phyloP scores from a whole-genome alignment of 1,140 invertebrate genomes.

The Meloidogyne chitwoodi region DNA sequence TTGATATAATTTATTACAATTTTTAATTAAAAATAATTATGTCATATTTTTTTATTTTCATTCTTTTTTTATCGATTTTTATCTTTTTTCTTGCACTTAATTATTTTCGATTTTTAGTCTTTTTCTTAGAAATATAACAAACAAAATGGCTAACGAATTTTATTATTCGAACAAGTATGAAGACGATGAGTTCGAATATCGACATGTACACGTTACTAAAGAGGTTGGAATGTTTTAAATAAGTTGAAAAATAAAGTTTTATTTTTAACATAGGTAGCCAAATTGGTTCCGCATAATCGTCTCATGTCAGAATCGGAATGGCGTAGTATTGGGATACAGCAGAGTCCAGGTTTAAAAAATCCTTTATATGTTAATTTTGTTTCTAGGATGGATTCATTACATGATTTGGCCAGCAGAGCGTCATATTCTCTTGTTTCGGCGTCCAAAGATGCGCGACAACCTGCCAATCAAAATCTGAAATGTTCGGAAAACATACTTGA shows the following conservation, averaged over 20 bases:
- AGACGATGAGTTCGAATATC: constrained; percentile 73
- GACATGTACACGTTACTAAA: constrained; percentile 81
- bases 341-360: constrained; percentile 60
- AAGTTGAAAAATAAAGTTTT: background rate
- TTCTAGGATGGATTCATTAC: constrained; percentile 89
- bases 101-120: background rate
- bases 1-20: no score
- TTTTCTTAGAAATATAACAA: background rate
- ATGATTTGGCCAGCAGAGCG: constrained; percentile 82
- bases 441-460: constrained; percentile 28
- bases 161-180: constrained; percentile 81
- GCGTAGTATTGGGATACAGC: constrained; percentile 87
- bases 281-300: constrained; percentile 79
- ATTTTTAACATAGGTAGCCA: constrained; percentile 66
- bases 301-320: constrained; percentile 92
- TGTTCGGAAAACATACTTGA: background rate
- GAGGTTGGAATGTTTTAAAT: constrained; percentile 65
- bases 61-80: background rate
- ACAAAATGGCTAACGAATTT: constrained; percentile 36
- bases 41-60: background rate
- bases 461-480: background rate
- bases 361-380: constrained; percentile 55
- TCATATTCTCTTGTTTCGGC: constrained; percentile 44
- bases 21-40: no score
- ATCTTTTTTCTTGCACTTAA: background rate